Evolutionary conservation across 2,113 vertebrate species (phyloP), one percentile per base, ranked within the genome.

Genomic region (Gymnogyps californianus): DNA sequence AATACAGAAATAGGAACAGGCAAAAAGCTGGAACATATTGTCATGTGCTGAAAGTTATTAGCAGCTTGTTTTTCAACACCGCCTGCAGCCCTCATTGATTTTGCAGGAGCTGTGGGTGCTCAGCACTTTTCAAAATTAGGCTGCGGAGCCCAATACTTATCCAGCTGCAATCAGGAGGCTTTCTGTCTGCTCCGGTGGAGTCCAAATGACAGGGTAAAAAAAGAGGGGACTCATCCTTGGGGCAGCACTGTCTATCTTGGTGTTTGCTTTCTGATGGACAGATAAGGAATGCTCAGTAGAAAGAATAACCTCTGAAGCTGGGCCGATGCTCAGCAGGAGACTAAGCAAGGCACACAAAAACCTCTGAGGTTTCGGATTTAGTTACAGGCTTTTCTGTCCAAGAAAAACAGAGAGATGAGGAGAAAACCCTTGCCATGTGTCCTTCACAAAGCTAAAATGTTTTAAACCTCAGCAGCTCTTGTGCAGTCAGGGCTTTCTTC

Each of bases 21-120:
- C 74, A 80, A 65, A 87, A 91, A 54, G 22, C 58, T 70, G 91
- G 62, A 93, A 74, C 44, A n/a, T 24, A n/a, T 5, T 82, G 59
- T 87, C 76, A 38, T 80, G 51, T 79, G 40, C 66, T 94, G 36
- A 46, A 79, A 85, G 52, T 67, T 95, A 80, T 90, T 93, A 80
- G 77, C 38, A 76, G 26, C 54, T 83, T 91, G 81, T 72, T 94
- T 96, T 87, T 74, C 57, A 76, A 22, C 58, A 38, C 20, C 1
- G 16, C 70, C 78, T 96, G 78, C 89, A 94, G 81, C 36, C 58
- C 7, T 61, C 62, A 61, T 55, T 90, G 96, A 95, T 96, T 96
- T 95, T 80, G 46, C 16, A 66, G 66, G 66, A 93, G 46, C 57
- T 90, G 65, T 74, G 81, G 70, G 54, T 79, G 55, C 65, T 84